Evolutionary conservation across 2,797 vertebrate genomes (phyloP), one percentile per base, ranked within the genome.

Genomic region (Falco naumanni): DNA sequence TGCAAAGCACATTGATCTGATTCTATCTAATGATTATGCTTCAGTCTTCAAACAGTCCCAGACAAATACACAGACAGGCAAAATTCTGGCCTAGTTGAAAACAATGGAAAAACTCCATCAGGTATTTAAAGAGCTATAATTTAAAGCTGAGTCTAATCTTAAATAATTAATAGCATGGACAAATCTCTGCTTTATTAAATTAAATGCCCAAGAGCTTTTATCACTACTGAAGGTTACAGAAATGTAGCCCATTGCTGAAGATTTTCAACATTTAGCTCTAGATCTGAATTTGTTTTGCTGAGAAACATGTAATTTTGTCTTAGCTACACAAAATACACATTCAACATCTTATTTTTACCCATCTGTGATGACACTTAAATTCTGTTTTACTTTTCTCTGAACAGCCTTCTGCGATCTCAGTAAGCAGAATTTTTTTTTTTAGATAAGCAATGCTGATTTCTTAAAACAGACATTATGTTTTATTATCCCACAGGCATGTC

Each of bases 281-380:
- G 37, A 88, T 69, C 15, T 43, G 61, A 74, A 60, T 33, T 59
- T 83, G 18, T 22, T 88, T 86, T 79, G 43, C 60, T 87, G 28
- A 65, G 50, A 86, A 89, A 76, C 25, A 65, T 2, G 45, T 0
- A 39, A 39, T 69, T 90, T 84, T 78, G 16, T 65, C 72, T 90
- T 72, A 84, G 54, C 61, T 90, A 57, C 37, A 72, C 14, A 78
- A 84, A 95, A 95, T 64, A 64, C 56, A 91, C 89, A 87, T 87
- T 87, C 64, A 80, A 29, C 51, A 87, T 51, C 60, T 85, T 91
- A 75, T 84, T 86, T 90, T 80, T 77, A 93, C 45, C 59, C 54
- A 64, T 81, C 64, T 91, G 80, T 76, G 69, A 86, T 84, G 47
- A 75, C 75, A 91, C 60, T 80, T 74, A 53, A 86, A 86, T 94